These are phyloP conservation scores for Sympetrum striolatum DNA, from an alignment of 2,888 invertebrate genomes.

Conservation along the genomic window DNA sequence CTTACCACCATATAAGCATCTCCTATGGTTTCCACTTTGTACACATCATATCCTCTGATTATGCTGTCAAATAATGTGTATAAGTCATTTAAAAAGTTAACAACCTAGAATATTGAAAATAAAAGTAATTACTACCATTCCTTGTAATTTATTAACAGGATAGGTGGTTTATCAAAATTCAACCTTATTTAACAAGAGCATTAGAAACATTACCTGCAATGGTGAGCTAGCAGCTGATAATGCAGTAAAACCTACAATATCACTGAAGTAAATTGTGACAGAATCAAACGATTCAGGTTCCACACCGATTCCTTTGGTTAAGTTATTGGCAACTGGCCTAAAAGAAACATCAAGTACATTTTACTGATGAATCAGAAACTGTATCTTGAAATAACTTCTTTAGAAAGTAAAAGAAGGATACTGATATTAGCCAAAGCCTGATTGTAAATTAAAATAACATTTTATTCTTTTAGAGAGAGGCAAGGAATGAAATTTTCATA, in stretches of 20 bases:
- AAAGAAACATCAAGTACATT: conserved; percentile 55
- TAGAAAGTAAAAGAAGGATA: no score
- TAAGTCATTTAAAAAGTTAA: conserved; percentile 95
- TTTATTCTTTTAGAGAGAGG: no score
- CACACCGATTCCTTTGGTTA: conserved; percentile 87
- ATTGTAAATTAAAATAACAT: no score
- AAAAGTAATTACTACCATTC: not conserved
- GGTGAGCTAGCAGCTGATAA: conserved; percentile 96
- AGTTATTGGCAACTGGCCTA: conserved; percentile 85
- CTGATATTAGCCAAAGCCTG: no score
- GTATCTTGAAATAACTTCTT: no score
- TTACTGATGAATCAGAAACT: not conserved
- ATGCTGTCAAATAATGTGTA: conserved; percentile 97
- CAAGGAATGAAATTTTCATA: no score
- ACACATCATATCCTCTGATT: conserved; percentile 96
- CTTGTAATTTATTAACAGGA: not conserved
- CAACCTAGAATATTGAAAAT: conserved; percentile 68
- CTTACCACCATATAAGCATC: conserved; percentile 79
- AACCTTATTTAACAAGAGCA: not conserved
- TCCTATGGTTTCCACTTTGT: conserved; percentile 96
- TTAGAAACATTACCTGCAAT: conserved; percentile 68
- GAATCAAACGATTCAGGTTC: conserved; percentile 92
- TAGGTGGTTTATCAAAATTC: not conserved
- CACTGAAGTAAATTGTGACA: conserved; percentile 96
- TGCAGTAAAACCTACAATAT: conserved; percentile 95